Evolutionary conservation across 2,797 vertebrate species (phyloP).

Genomic region (Muraenolepis orangiensis): DNA sequence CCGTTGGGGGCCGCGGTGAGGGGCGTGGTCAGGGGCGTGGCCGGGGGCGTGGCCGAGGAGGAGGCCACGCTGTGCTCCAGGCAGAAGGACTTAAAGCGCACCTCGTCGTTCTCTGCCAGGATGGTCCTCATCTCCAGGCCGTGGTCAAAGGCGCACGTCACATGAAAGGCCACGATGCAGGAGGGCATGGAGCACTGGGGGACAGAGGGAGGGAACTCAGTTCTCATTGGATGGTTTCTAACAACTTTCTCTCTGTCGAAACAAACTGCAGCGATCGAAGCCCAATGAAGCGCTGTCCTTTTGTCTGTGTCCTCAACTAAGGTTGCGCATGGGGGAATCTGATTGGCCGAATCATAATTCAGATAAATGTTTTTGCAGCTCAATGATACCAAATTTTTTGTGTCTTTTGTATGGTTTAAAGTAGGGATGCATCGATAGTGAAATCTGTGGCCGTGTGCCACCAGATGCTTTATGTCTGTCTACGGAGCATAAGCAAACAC

Average conservation of each 20-base stretch:
- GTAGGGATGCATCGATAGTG: too few relatives aligned
- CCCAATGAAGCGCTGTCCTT: neutral
- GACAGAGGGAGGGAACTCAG: neutral
- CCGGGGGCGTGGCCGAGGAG: slow-evolving; percentile 28
- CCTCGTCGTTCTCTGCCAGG: slow-evolving; percentile 93
- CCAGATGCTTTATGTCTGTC: too few relatives aligned
- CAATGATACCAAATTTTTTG: too few relatives aligned
- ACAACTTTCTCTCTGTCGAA: neutral
- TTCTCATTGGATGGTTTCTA: neutral
- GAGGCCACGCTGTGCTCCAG: slow-evolving; percentile 92
- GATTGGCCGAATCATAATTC: too few relatives aligned
- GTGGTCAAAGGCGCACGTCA: slow-evolving; percentile 96
- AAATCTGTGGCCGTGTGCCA: too few relatives aligned
- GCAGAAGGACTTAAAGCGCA: slow-evolving; percentile 97
- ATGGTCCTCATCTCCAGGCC: slow-evolving; percentile 94
- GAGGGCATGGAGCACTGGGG: slow-evolving; percentile 91
- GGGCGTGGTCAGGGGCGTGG: slow-evolving; percentile 27
- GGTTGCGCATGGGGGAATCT: too few relatives aligned
- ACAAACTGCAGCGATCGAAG: neutral
- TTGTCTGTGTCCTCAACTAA: too few relatives aligned
- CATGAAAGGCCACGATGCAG: slow-evolving; percentile 94
- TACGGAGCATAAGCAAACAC: too few relatives aligned
- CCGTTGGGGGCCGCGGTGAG: slow-evolving; percentile 20
- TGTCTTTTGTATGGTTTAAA: too few relatives aligned
- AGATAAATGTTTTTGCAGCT: too few relatives aligned